Conservation (phyloP, 2,888 invertebrate species). For the Halocaridina rubra region DNA sequence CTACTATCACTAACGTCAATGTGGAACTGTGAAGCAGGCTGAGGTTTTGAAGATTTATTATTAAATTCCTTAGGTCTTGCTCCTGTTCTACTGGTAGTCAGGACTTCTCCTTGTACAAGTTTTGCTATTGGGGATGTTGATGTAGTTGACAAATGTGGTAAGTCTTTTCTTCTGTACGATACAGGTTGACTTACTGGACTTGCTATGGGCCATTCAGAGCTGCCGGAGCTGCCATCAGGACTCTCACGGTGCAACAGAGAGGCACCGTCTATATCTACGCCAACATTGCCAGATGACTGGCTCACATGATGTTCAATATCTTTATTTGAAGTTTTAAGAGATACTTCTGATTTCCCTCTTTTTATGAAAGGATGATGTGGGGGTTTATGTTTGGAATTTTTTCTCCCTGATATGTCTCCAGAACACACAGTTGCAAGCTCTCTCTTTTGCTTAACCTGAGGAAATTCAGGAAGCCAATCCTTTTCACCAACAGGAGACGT, state of each 20-base stretch:
- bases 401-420: too few species aligned
- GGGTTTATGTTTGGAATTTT: too few species aligned
- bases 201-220: conserved; percentile 31
- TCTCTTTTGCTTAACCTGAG: too few species aligned
- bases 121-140: background rate
- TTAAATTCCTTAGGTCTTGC: conserved; percentile 39
- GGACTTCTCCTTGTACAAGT: conserved; percentile 11
- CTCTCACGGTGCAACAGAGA: conserved; percentile 23
- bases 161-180: background rate
- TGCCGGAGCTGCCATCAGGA: conserved; percentile 45
- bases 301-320: background rate
- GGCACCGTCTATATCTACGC: background rate
- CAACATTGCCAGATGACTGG: background rate
- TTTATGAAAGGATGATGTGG: background rate
- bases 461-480: conserved; percentile 14
- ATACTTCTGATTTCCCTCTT: background rate
- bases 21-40: background rate
- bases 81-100: conserved; percentile 16
- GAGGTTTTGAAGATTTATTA: background rate
- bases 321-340: background rate
- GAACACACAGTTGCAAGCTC: too few species aligned
- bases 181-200: conserved; percentile 21
- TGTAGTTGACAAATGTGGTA: background rate
- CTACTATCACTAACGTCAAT: conserved; percentile 10
- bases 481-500: conserved; percentile 18